Percentiles rank a stretch among this genome's conserved stretches.
phyloP scores from a whole-genome alignment of 2,797 vertebrate genomes.

The Lagorchestes hirsutus region DNA sequence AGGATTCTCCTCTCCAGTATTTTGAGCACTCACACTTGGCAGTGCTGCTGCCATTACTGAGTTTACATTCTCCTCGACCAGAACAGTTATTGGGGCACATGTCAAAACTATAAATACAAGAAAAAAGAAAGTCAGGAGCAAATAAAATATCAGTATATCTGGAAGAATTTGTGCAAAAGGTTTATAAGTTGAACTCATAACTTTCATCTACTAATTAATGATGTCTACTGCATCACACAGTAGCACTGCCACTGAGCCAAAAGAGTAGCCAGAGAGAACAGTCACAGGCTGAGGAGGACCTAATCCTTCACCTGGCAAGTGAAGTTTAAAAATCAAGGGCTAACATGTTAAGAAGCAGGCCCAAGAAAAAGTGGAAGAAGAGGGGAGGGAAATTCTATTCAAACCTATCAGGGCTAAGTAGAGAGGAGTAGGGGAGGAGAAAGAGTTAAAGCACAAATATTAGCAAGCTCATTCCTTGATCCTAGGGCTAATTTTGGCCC shows the following conservation, averaged over 20 bases:
- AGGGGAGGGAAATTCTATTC: constrained; percentile 13
- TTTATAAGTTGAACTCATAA: background rate
- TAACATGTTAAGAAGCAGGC: constrained; percentile 4
- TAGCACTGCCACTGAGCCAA: constrained; percentile 44
- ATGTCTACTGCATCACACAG: background rate
- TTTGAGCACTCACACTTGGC: constrained; percentile 91
- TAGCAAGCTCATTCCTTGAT: background rate
- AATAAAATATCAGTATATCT: constrained; percentile 42
- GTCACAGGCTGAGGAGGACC: background rate
- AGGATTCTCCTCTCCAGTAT: constrained; percentile 95
- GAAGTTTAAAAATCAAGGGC: constrained; percentile 48
- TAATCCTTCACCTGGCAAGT: background rate
- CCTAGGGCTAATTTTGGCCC: background rate
- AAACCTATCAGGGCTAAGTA: constrained; percentile 44
- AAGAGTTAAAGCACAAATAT: background rate
- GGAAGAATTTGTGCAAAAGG: constrained; percentile 43
- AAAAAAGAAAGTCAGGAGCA: constrained; percentile 61
- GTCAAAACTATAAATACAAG: constrained; percentile 88
- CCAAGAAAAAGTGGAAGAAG: constrained; percentile 41
- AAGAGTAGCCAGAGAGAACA: constrained; percentile 23
- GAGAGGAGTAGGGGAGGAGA: background rate
- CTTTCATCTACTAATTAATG: constrained; percentile 9
- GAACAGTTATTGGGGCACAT: constrained; percentile 97
- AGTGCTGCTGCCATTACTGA: constrained; percentile 81
- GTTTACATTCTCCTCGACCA: constrained; percentile 90